A percentile compares a stretch with the other conserved stretches of the same genome.
Evolutionary conservation across 2,888 invertebrate species (phyloP).

Genomic region (Dioctria linearis): DNA sequence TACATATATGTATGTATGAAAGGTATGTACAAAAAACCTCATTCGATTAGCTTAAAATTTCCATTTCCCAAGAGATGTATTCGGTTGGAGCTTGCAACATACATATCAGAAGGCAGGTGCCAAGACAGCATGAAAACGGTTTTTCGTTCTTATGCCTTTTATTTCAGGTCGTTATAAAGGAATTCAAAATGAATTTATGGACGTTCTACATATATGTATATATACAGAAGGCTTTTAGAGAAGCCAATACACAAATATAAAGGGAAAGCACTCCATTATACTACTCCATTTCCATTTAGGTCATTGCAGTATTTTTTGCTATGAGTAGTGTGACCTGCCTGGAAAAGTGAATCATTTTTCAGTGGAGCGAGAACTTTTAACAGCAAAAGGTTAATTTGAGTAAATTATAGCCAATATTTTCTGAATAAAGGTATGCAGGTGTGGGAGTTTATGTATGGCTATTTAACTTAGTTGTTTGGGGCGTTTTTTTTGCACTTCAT

Average conservation of each 20-base stretch:
- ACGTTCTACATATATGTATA: no score
- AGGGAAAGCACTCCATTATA: not conserved
- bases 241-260: not conserved
- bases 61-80: not conserved
- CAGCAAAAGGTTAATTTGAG: not conserved
- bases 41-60: not conserved
- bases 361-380: not conserved
- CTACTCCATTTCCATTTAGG: not conserved
- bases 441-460: no score
- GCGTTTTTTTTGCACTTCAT: no score
- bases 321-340: not conserved
- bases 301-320: not conserved
- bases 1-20: no score
- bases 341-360: constrained; percentile 11
- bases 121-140: constrained; percentile 11
- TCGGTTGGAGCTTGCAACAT: not conserved
- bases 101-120: constrained; percentile 4
- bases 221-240: constrained; percentile 11
- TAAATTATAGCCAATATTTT: no score
- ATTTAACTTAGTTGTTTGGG: no score
- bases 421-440: no score
- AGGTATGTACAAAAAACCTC: not conserved
- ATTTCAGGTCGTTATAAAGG: not conserved
- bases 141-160: not conserved
- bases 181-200: constrained; percentile 19